Base-by-base conservation (phyloP, 2,113 vertebrate species). In the Calonectris borealis region DNA sequence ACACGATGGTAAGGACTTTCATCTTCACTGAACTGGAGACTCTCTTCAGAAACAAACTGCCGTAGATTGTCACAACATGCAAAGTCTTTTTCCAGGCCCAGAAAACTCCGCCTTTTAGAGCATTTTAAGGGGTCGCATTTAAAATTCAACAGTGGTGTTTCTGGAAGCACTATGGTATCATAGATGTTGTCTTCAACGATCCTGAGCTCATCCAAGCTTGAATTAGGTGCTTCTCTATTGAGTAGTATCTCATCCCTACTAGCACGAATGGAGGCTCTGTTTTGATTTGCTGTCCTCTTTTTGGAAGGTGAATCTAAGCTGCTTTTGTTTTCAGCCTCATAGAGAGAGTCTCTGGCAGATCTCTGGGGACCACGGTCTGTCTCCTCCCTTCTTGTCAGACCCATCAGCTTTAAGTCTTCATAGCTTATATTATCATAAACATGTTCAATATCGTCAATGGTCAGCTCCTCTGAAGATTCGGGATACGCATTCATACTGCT, bases 391-490 rank as follows among this genome's bases (percentile, higher is more conserved):
- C 98, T 98, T 72, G 98, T 97, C 5, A 99, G 97, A 65, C 99
- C 99, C 99, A 99, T 99, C 64, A 98, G 98, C 94, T 99, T 99
- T n/a, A 99, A 97, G 97, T 99, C 99, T 94, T 99, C 99, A 2
- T 98, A 99, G 97, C 99, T 99, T 91, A 99, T 99, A 88, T 99
- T 99, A 90, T 99, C 99, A 90, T 99, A 99, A 68, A 99, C 99
- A 25, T 99, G 99, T 88, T 99, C 99, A 60, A 99, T 98, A n/a
- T 99, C 99, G 40, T 99, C 99, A 3, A 99, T 86, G 0, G 99
- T 99, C 88, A 99, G 84, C 96, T 99, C 99, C 77, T 99, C 97
- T 0, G 99, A 98, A 19, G 98, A 99, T 81, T 98, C 97, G 0
- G 96, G 98, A 84, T 97, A 98, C 0, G 58, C 83, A 80, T 80